phyloP scores from a whole-genome alignment of 1,140 invertebrate genomes.

The Saxidomus purpurata region DNA sequence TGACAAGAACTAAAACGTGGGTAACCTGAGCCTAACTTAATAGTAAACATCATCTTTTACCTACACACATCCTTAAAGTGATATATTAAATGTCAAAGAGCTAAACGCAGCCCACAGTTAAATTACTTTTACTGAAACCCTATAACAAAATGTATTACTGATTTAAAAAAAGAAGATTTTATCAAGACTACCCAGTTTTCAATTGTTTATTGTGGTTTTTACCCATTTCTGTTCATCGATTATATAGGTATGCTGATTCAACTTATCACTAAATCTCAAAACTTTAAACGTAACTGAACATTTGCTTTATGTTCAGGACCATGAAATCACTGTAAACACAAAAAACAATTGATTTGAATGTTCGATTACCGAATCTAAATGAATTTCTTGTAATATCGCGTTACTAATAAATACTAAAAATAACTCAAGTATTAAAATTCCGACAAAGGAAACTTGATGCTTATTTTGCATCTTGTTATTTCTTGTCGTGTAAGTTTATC shows the following conservation, averaged over 20 bases:
- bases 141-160: slow-evolving; percentile 15
- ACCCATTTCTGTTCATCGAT: background rate
- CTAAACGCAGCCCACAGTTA: background rate
- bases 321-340: too few relatives aligned
- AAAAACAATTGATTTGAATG: too few relatives aligned
- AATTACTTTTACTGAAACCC: slow-evolving; percentile 7
- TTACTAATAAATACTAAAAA: too few relatives aligned
- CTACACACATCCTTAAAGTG: background rate
- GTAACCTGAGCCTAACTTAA: background rate
- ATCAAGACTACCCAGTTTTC: background rate
- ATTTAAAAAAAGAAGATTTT: background rate
- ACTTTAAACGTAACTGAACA: too few relatives aligned
- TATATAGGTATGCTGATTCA: background rate
- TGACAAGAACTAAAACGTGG: background rate
- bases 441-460: too few relatives aligned
- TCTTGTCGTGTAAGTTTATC: too few relatives aligned
- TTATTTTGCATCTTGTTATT: too few relatives aligned
- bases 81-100: slow-evolving; percentile 5
- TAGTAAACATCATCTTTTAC: background rate
- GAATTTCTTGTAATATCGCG: too few relatives aligned
- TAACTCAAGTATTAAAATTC: too few relatives aligned
- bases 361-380: too few relatives aligned
- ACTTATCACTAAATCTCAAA: background rate
- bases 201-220: background rate
- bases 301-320: too few relatives aligned